A percentile compares a stretch with the other conserved stretches of the same genome.
phyloP scores from a whole-genome alignment of 1,140 invertebrate species.

The Bombyx mori region ASM3026992v2 NC_085113.1:6822501-6823000 shows the following conservation, averaged over 20 bases:
- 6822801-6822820: neutral
- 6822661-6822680: constrained; percentile 36
- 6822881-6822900: constrained; percentile 51
- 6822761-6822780: too few relatives aligned
- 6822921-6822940: constrained; percentile 45
- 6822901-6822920: constrained; percentile 34
- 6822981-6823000: constrained; percentile 6
- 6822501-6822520: constrained; percentile 24
- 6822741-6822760: too few relatives aligned
- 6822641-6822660: constrained; percentile 35
- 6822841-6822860: constrained; percentile 4
- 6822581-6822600: constrained; percentile 31
- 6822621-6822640: constrained; percentile 33
- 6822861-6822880: constrained; percentile 37
- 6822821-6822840: constrained; percentile 61
- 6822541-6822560: constrained; percentile 29
- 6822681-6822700: constrained; percentile 42
- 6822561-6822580: constrained; percentile 21
- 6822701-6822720: constrained; percentile 26
- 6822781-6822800: neutral
- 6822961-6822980: constrained; percentile 18
- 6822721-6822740: neutral
- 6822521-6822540: constrained; percentile 24
- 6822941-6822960: constrained; percentile 36
- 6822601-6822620: constrained; percentile 41